Conservation (phyloP, 2,888 invertebrate genomes). For the Cynaeus angustus region DNA sequence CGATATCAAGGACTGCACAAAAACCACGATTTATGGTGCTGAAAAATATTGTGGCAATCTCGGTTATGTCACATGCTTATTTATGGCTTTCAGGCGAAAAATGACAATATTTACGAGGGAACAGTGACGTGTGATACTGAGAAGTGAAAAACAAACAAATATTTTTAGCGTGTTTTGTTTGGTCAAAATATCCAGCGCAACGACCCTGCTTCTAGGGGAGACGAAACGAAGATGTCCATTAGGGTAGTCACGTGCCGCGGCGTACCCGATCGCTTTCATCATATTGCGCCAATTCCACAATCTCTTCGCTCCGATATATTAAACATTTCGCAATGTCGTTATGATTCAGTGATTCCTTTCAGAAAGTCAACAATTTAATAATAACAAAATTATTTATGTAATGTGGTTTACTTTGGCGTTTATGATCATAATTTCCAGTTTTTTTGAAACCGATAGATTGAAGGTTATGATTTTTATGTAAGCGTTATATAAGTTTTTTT, state of each 20-base stretch:
- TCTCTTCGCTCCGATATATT: background rate
- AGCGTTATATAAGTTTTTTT: slow-evolving; percentile 7
- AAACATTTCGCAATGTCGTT: slow-evolving; percentile 18
- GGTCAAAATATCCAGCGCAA: too few relatives aligned
- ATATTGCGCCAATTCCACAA: background rate
- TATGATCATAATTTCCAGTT: slow-evolving; percentile 24
- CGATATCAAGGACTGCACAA: slow-evolving; percentile 18
- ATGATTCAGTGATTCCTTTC: slow-evolving; percentile 34
- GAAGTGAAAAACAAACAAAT: too few relatives aligned
- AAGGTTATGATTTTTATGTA: slow-evolving; percentile 20
- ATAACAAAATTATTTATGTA: slow-evolving; percentile 26
- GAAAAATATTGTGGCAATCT: too few relatives aligned
- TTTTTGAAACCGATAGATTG: slow-evolving; percentile 24
- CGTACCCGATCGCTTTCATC: background rate
- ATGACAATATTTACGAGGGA: too few relatives aligned
- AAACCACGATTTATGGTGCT: slow-evolving; percentile 7
- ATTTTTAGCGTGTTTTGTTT: too few relatives aligned
- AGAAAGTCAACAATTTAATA: slow-evolving; percentile 11
- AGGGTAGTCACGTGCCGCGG: background rate
- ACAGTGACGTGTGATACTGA: too few relatives aligned
- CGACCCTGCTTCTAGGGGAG: too few relatives aligned
- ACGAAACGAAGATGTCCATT: too few relatives aligned
- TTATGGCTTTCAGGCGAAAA: too few relatives aligned
- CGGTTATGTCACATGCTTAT: too few relatives aligned
- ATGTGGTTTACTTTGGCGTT: slow-evolving; percentile 26